These are phyloP conservation scores for Silurus meridionalis DNA, from an alignment of 2,113 vertebrate genomes.

Conservation along the genomic window DNA sequence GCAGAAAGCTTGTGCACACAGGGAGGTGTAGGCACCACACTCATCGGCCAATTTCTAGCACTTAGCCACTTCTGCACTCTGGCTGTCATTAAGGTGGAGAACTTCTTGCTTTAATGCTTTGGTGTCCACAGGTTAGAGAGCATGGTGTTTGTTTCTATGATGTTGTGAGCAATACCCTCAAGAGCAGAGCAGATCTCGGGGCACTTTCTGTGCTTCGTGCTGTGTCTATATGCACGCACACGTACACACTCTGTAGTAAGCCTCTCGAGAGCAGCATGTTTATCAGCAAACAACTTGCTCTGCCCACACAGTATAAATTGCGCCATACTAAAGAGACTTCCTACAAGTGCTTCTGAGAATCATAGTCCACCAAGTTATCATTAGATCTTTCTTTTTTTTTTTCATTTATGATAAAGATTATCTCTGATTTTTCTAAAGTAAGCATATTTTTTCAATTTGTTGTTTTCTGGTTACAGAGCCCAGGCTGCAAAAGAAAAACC, in stretches of 20 bases:
- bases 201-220: neutral
- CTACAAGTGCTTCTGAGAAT: neutral
- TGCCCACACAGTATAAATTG: neutral
- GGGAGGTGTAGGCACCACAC: constrained; percentile 1
- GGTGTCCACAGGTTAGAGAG: constrained; percentile 49
- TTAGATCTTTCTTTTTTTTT: neutral
- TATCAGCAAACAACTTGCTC: constrained; percentile 21
- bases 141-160: constrained; percentile 47
- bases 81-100: constrained; percentile 44
- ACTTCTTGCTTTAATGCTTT: constrained; percentile 22
- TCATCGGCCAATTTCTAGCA: constrained; percentile 40
- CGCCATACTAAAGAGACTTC: neutral
- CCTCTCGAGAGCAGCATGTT: constrained; percentile 10
- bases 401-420: neutral
- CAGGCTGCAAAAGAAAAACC: no score
- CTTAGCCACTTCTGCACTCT: constrained; percentile 33
- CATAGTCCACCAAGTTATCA: neutral
- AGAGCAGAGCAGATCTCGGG: constrained; percentile 4
- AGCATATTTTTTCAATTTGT: neutral
- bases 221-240: neutral
- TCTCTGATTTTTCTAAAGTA: neutral
- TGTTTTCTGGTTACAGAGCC: no score
- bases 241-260: neutral
- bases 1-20: constrained; percentile 18
- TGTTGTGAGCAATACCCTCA: constrained; percentile 33